Conservation (phyloP, 2,113 vertebrate species). For the Mesoclemmys tuberculata region DNA sequence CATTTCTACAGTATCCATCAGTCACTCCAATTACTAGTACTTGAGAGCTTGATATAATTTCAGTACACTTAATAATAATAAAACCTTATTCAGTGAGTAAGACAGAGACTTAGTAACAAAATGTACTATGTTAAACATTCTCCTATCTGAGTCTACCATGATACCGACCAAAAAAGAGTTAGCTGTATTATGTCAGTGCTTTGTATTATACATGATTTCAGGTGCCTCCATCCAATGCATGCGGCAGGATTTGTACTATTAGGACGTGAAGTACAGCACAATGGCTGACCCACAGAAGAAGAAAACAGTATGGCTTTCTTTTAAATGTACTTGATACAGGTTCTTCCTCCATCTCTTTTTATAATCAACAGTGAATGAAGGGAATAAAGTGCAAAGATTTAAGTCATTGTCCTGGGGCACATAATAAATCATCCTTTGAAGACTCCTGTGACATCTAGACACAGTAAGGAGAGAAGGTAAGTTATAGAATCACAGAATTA, state of each 20-base stretch:
- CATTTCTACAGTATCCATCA: neutral
- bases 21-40: neutral
- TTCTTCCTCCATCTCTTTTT: neutral
- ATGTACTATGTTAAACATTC: neutral
- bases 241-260: rapidly evolving
- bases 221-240: rapidly evolving
- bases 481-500: neutral
- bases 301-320: neutral
- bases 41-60: neutral
- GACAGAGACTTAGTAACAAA: neutral
- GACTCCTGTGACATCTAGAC: neutral
- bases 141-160: neutral
- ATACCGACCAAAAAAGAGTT: neutral
- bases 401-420: neutral
- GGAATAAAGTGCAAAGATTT: neutral
- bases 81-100: neutral
- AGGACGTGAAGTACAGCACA: neutral
- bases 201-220: neutral
- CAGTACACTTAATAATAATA: rapidly evolving
- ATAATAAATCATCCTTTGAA: neutral
- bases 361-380: rapidly evolving
- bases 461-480: neutral
- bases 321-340: neutral
- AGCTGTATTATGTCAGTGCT: neutral
- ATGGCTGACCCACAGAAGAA: conserved; percentile 4